Conservation (phyloP, 1,140 invertebrate genomes). For the Ceratina calcarata region DNA sequence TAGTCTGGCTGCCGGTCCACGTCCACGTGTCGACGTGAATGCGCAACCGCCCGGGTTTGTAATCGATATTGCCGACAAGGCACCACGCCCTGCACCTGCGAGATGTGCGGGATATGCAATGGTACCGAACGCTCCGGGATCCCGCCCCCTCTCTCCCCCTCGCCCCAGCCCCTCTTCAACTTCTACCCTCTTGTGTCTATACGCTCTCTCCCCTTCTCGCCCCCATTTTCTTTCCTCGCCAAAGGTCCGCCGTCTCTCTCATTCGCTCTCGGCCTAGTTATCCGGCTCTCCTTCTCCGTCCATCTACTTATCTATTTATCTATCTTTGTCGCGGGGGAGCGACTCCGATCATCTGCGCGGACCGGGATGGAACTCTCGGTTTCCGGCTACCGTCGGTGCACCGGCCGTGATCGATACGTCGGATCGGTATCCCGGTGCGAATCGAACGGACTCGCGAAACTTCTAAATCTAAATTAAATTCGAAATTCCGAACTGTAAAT, state of each 20-base stretch:
- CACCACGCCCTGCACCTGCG: slow-evolving; percentile 80
- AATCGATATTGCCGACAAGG: slow-evolving; percentile 81
- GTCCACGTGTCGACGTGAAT: slow-evolving; percentile 79
- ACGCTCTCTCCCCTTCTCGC: neutral
- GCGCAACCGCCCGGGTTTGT: slow-evolving; percentile 79
- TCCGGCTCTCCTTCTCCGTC: slow-evolving; percentile 28
- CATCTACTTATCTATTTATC: slow-evolving; percentile 49
- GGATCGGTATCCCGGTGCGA: too few species aligned
- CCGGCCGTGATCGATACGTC: too few species aligned
- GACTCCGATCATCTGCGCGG: slow-evolving; percentile 29
- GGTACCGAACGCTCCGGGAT: slow-evolving; percentile 65
- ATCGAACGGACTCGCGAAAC: too few species aligned
- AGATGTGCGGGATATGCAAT: slow-evolving; percentile 78
- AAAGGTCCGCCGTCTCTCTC: neutral
- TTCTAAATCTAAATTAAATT: too few species aligned
- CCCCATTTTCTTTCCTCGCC: slow-evolving; percentile 11
- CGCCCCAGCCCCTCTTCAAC: slow-evolving; percentile 27
- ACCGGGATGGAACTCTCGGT: neutral
- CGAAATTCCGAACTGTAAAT: too few species aligned
- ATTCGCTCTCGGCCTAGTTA: slow-evolving; percentile 36
- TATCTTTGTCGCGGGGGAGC: slow-evolving; percentile 24
- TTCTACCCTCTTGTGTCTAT: slow-evolving; percentile 35
- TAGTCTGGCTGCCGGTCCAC: slow-evolving; percentile 74
- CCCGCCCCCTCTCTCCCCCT: neutral
- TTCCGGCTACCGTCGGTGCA: slow-evolving; percentile 1